Percentiles rank a stretch among this genome's conserved stretches.
These are phyloP conservation scores for Crossaster papposus DNA, from an alignment of 53 echinoderm and acorn worm genomes.

Conservation along the genomic window DNA sequence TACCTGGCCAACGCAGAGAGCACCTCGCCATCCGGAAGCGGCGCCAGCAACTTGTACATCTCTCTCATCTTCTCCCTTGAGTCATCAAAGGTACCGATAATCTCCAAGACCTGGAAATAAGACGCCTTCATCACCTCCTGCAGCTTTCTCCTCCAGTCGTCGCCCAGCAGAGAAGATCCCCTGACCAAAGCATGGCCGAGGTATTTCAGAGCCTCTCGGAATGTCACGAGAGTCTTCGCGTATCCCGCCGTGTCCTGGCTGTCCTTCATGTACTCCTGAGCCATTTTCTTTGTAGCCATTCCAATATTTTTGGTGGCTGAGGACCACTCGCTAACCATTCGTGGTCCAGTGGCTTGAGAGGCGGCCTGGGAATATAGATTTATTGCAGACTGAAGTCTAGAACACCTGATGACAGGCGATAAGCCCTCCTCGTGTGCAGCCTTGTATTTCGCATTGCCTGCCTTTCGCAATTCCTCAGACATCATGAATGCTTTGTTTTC, in stretches of 20 bases:
- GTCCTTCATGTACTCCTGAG: conserved; percentile 12
- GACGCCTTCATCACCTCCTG: background rate
- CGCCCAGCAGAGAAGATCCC: background rate
- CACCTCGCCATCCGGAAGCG: background rate
- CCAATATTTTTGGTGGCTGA: conserved; percentile 34
- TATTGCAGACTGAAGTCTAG: background rate
- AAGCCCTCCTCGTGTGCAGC: conserved; percentile 6
- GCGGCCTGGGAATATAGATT: background rate
- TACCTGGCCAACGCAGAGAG: background rate
- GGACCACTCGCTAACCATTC: conserved; percentile 6
- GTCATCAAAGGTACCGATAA: background rate
- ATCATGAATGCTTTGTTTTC: too few species aligned
- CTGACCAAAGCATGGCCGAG: conserved; percentile 13
- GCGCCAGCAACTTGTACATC: background rate
- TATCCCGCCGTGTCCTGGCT: background rate
- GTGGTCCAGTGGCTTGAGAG: background rate
- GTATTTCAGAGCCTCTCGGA: background rate
- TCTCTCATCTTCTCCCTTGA: background rate
- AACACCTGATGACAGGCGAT: background rate
- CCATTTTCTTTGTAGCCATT: conserved; percentile 15
- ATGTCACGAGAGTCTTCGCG: background rate
- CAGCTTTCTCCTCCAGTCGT: background rate
- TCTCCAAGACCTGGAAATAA: conserved; percentile 11
- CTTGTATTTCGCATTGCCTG: background rate
- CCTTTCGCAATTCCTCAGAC: background rate